phyloP scores from a whole-genome alignment of 2,797 vertebrate species.

The Cetoscarus ocellatus region DNA sequence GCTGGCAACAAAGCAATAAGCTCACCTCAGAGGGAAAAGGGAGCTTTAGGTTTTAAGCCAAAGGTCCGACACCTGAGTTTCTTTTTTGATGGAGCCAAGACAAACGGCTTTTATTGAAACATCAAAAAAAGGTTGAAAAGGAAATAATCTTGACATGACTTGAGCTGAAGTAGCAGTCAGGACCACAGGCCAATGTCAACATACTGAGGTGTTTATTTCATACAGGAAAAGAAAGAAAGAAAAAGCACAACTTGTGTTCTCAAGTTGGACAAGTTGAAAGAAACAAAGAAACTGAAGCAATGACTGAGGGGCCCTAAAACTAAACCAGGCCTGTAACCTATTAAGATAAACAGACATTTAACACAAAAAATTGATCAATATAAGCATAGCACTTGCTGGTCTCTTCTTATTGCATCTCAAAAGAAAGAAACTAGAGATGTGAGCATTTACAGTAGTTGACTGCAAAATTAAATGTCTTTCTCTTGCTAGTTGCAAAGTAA shows the following conservation, averaged over 20 bases:
- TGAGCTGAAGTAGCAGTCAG: constrained; percentile 41
- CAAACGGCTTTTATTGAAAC: constrained; percentile 63
- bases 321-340: constrained; percentile 3
- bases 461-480: no score
- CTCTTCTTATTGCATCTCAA: not conserved
- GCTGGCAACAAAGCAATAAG: constrained; percentile 41
- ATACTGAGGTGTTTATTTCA: constrained; percentile 39
- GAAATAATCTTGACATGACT: constrained; percentile 41
- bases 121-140: constrained; percentile 38
- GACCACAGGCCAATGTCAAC: constrained; percentile 38
- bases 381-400: not conserved
- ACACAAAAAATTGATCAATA: not conserved
- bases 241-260: constrained; percentile 1
- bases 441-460: no score
- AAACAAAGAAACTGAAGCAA: constrained; percentile 13
- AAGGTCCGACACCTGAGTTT: constrained; percentile 50
- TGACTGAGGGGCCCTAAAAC: constrained; percentile 16
- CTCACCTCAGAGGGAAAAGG: constrained; percentile 19
- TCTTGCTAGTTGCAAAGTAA: no score
- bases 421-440: no score
- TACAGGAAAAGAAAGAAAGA: not conserved
- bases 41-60: constrained; percentile 30
- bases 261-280: not conserved
- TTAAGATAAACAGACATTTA: not conserved
- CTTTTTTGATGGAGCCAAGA: constrained; percentile 62